Base-by-base conservation (phyloP, 1,140 invertebrate species). In the Bombus consobrinus region DNA sequence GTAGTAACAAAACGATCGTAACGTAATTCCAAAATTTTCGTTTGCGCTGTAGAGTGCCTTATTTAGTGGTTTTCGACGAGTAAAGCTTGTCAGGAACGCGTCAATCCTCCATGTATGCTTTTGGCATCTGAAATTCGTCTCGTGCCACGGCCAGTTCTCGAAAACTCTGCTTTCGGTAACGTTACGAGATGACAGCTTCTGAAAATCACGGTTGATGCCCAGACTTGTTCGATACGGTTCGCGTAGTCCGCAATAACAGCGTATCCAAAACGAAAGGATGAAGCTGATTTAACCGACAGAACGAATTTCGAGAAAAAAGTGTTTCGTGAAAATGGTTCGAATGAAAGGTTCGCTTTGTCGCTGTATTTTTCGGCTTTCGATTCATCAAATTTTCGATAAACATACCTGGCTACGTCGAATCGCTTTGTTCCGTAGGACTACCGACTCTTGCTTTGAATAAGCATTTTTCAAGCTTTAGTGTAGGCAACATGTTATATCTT, bases 31-130 rank as follows among this genome's bases (percentile, higher is more conserved):
- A 47, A 43, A 77, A 88, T 88, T 41, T 76, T 68, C 86, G 43
- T 87, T 37, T 73, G 37, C 66, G 41, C 77, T n/a, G 71, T 37
- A 66, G n/a, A 15, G 1, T 18, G 15, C 41, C 34, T 34, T 13
- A n/a, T 13, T n/a, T 18, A 22, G 62, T 28, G 32, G 32, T 53
- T 43, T 84, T 71, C 69, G 43, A 22, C 9, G 43, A 43, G 71
- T 43, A 41, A 53, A 75, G 75, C 66, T 73, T 59, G 82, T 83
- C 85, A 64, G 41, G 73, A n/a, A 73, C 83, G 75, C 78, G 84
- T 91, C 89, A 87, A 91, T 87, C 82, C 89, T 85, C 76, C 79
- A 69, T 39, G 80, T 74, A 73, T 88, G 87, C 86, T 87, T 85
- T 79, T 85, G 82, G 88, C 82, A 32, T 66, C 69, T 76, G 87